Base-by-base conservation (phyloP, 2,113 vertebrate species). In the Saimiri boliviensis region DNA sequence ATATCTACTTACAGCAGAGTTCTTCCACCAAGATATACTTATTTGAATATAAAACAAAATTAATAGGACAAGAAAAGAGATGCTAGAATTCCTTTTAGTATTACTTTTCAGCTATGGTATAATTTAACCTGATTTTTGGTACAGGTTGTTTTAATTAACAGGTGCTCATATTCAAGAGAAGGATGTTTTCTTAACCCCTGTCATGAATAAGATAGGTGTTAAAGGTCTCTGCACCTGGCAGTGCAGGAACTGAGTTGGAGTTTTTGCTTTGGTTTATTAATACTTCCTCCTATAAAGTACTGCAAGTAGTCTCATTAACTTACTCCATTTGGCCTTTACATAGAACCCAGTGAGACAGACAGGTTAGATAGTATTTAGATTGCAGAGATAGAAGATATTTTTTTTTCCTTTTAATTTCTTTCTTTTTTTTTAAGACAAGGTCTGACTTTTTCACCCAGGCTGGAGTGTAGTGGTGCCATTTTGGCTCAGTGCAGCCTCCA, bases 111-210 rank as follows among this genome's bases (percentile, higher is more conserved):
- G 37, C 35, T 76, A 91, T 89, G 21, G 30, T 86, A 47, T 52
- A 80, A 63, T 77, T 95, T 92, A 85, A 85, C 66, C 30, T 84
- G 77, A 80, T 40, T 95, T 89, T 88, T 54, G 30, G 14, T 32
- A 66, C 63, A 80, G 37, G 56, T 73, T 37, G 27, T 76, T 94
- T 91, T 94, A 66, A 66, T 35, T n/a, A 74, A 91, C 19, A 32
- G 54, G 84, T 93, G 25, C 12, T 93, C 21, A 5, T 47, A 13
- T 81, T 56, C 10, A 49, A 79, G 58, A 68, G 35, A 45, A 95
- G 52, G 20, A 56, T 84, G 13, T 93, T n/a, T 80, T 94, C 35
- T 87, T 89, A 60, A 1, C 27, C 20, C 9, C 35, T 13, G 32
- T 58, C 68, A 45, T 58, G 19, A 76, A 45, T 19, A 89, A 8